phyloP scores from a whole-genome alignment of 2,797 vertebrate genomes.

The Tenualosa thibaudeaui region DNA sequence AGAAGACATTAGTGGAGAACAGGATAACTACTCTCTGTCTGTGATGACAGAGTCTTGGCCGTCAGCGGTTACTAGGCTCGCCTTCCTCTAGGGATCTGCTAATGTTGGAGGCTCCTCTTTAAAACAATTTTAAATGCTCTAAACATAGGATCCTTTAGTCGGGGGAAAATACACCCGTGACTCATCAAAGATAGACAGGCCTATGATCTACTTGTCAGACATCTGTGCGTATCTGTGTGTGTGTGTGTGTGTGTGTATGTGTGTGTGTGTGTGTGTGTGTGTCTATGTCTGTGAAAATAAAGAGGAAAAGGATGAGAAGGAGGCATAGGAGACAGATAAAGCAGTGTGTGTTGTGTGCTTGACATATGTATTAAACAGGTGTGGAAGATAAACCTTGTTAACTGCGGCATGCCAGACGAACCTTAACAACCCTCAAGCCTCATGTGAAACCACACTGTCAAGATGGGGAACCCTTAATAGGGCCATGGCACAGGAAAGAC shows the following conservation, averaged over 20 bases:
- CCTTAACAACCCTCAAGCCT: constrained; percentile 7
- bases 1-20: background rate
- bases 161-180: constrained; percentile 35
- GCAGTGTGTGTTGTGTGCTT: background rate
- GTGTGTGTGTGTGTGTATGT: constrained; percentile 5
- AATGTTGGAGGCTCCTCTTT: constrained; percentile 14
- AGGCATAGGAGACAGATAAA: background rate
- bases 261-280: background rate
- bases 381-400: constrained; percentile 11
- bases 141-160: constrained; percentile 28
- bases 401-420: background rate
- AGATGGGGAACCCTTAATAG: constrained; percentile 3
- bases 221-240: background rate
- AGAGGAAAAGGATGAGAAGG: background rate
- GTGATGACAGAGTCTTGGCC: background rate
- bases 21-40: background rate
- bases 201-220: constrained; percentile 20
- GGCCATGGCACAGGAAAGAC: background rate
- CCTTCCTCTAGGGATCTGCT: background rate
- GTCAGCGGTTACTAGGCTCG: background rate
- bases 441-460: background rate
- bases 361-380: background rate
- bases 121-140: constrained; percentile 30
- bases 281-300: background rate
- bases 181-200: constrained; percentile 32